Evolutionary conservation across 1,140 invertebrate genomes (phyloP).

Genomic region (Coenobita brevimanus): DNA sequence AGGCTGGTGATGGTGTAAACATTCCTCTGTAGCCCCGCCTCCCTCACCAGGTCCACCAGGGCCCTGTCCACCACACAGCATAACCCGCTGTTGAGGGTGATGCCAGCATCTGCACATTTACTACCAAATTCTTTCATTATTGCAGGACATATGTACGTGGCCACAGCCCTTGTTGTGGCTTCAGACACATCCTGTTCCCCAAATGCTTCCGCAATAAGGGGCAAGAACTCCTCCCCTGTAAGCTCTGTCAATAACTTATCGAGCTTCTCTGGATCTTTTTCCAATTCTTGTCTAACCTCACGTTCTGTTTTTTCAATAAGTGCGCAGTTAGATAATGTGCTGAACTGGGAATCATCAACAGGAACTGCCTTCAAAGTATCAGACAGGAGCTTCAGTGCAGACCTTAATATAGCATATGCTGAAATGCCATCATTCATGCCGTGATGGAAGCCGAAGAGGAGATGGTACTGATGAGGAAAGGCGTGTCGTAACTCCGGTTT

Average conservation of each 20-base stretch:
- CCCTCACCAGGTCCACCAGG: conserved; percentile 24
- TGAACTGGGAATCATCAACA: neutral
- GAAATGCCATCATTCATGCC: neutral
- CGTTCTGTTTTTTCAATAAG: neutral
- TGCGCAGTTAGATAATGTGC: neutral
- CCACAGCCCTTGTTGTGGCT: neutral
- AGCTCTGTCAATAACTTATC: neutral
- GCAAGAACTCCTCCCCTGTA: neutral
- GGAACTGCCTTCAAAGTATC: neutral
- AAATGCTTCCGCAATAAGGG: conserved; percentile 10
- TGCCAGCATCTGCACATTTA: neutral
- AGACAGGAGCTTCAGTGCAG: neutral
- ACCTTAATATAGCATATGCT: neutral
- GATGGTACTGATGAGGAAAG: neutral
- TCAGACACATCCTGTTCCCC: neutral
- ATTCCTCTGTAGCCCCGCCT: neutral
- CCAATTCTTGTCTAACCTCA: neutral
- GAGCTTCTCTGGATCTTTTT: neutral
- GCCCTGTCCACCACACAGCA: neutral
- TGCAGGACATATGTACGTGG: neutral
- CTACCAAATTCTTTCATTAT: neutral
- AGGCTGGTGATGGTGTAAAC: neutral
- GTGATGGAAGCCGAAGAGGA: neutral
- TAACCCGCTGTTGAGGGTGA: conserved; percentile 14
- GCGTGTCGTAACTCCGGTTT: neutral